Conservation (phyloP, 2,113 vertebrate genomes). For the Bos indicus region DNA sequence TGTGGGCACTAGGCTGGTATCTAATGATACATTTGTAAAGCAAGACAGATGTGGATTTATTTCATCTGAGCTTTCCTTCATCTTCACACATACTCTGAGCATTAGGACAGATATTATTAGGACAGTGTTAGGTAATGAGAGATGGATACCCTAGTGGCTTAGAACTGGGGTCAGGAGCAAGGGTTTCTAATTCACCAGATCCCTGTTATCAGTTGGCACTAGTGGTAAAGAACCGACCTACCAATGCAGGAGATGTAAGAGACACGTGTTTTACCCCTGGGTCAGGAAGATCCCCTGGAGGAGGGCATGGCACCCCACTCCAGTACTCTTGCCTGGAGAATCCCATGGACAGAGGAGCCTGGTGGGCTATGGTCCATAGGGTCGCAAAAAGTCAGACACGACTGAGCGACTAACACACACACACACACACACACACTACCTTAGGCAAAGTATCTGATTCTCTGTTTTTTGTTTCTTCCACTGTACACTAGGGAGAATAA, state of each 20-base stretch:
- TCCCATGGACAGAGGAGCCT: neutral
- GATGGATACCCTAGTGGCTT: neutral
- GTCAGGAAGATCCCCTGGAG: neutral
- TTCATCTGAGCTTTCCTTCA: neutral
- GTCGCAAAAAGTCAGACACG: neutral
- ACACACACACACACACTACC: neutral
- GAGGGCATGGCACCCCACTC: neutral
- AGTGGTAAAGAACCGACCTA: neutral
- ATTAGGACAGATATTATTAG: neutral
- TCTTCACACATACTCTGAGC: neutral
- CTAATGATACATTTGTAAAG: neutral
- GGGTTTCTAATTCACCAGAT: neutral
- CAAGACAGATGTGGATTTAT: neutral
- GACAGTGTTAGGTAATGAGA: neutral
- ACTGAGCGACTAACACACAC: neutral
- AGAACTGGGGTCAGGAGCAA: neutral
- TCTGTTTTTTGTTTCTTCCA: neutral
- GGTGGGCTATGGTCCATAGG: neutral
- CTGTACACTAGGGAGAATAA: neutral
- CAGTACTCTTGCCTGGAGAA: neutral
- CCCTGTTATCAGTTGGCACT: neutral
- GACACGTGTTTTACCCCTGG: neutral
- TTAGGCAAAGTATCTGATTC: neutral
- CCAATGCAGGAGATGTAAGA: neutral
- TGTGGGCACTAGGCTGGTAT: neutral